phyloP scores from a whole-genome alignment of 2,797 vertebrate genomes.

The Sebastes diaconus region DNA sequence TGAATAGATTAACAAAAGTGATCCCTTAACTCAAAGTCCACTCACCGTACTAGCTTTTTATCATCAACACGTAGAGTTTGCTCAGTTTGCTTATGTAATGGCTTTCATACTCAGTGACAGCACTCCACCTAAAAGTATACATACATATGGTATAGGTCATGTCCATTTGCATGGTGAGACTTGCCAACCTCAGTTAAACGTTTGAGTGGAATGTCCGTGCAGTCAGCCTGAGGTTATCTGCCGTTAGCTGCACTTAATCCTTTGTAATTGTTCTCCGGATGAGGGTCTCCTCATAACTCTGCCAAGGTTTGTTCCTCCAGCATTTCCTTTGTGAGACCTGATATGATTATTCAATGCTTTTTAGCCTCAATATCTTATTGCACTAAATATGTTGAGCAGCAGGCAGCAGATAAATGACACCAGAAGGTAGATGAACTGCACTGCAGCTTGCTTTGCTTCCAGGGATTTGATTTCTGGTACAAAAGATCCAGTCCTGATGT shows the following conservation, averaged over 20 bases:
- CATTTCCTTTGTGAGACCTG: not conserved
- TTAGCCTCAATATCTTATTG: constrained; percentile 14
- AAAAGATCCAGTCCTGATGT: constrained; percentile 29
- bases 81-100: not conserved
- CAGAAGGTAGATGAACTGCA: not conserved
- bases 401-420: not conserved
- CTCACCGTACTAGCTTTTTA: not conserved
- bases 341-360: not conserved
- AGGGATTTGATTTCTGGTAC: constrained; percentile 28
- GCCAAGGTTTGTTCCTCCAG: not conserved
- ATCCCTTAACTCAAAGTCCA: not conserved
- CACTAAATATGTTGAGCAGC: not conserved
- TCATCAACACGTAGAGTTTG: not conserved
- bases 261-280: constrained; percentile 38
- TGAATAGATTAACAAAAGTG: not conserved
- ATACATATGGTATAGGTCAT: not conserved
- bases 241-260: constrained; percentile 32
- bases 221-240: constrained; percentile 25
- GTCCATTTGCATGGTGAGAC: not conserved
- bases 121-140: not conserved
- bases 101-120: not conserved
- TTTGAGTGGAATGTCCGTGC: constrained; percentile 35
- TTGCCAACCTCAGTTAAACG: not conserved
- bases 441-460: constrained; percentile 19
- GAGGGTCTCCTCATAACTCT: constrained; percentile 23